Base-by-base conservation (phyloP, 2,113 vertebrate species). In the Pycnonotus jocosus region DNA sequence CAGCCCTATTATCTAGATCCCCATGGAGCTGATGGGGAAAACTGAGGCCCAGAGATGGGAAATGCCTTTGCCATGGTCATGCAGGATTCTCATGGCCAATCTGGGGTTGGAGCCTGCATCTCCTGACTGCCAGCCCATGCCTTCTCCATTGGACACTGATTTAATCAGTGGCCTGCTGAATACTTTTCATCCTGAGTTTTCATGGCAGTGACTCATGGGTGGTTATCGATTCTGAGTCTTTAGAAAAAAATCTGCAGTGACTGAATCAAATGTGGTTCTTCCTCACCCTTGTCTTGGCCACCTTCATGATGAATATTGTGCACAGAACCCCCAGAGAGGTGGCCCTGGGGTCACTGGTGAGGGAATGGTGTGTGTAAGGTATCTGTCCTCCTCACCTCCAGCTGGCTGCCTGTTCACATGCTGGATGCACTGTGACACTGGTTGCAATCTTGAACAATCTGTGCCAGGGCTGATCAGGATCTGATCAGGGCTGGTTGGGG, bases 301-400 rank as follows among this genome's bases (percentile, higher is more conserved):
- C 27, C 19, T 60, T 37, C 11, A 35, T 30, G 21, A 27, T 30
- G 20, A 50, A 42, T 70, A 28, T 25, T 28, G 31, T 15, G 16
- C 17, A 20, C 0, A 0, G 48, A 4, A 51, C 4, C 5, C 22
- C 37, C 3, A 1, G 16, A 58, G 42, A 20, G 11, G 54, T 37
- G n/a, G 30, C 3, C 8, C n/a, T 83, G 24, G n/a, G 18, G 38
- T 23, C 44, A 30, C 23, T 57, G 65, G 44, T 50, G 23, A 60
- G 40, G 11, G 42, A 42, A 13, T 1, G 23, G 5, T 0, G 0
- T 47, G 18, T 66, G 11, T 1, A 1, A 15, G 12, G 6, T 4
- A 1, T 23, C 45, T 53, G 40, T 64, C 7, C 9, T 71, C 14
- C 57, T 57, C 9, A 2, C 14, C 37, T 57, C 25, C 3, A 2